Percentiles rank a stretch among this genome's conserved stretches.
phyloP scores from a whole-genome alignment of 2,113 vertebrate genomes.

The Corythaixoides concolor region DNA sequence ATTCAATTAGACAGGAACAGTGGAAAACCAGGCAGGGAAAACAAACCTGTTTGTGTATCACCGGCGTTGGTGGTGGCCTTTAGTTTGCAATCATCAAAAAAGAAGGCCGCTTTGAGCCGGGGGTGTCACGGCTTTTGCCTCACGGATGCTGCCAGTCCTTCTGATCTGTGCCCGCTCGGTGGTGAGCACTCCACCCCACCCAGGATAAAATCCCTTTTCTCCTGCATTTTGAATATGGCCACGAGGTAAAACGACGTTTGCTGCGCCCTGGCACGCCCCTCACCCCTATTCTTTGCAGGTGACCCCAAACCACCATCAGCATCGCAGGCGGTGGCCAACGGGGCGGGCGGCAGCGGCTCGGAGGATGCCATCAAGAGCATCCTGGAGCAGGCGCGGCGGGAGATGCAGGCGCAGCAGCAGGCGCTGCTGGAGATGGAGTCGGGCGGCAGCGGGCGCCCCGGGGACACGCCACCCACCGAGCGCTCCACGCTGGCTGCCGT shows the following conservation, averaged over 20 bases:
- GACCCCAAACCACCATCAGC: conserved; percentile 80
- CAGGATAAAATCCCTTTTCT: neutral
- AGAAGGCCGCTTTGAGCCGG: neutral
- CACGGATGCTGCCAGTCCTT: neutral
- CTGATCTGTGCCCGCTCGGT: no score
- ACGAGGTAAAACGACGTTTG: fast-evolving
- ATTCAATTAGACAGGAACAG: conserved; percentile 32
- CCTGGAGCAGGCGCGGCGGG: conserved; percentile 91
- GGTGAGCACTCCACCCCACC: neutral
- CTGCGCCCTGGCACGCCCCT: neutral
- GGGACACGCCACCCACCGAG: conserved; percentile 66
- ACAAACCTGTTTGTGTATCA: conserved; percentile 41
- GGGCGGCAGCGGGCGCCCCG: conserved; percentile 58
- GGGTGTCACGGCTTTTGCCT: neutral
- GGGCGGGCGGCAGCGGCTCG: conserved; percentile 75
- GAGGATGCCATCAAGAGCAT: conserved; percentile 97
- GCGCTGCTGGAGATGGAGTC: conserved; percentile 91
- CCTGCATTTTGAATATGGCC: fast-evolving
- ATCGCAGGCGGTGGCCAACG: conserved; percentile 47
- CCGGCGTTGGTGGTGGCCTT: neutral
- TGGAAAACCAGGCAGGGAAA: conserved; percentile 56
- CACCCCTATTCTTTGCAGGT: conserved; percentile 63
- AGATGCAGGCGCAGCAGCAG: conserved; percentile 97
- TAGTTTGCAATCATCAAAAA: neutral
- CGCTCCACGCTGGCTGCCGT: conserved; percentile 75